Base-by-base conservation (phyloP, 2,888 invertebrate species). In the Macrosiphum euphorbiae region DNA sequence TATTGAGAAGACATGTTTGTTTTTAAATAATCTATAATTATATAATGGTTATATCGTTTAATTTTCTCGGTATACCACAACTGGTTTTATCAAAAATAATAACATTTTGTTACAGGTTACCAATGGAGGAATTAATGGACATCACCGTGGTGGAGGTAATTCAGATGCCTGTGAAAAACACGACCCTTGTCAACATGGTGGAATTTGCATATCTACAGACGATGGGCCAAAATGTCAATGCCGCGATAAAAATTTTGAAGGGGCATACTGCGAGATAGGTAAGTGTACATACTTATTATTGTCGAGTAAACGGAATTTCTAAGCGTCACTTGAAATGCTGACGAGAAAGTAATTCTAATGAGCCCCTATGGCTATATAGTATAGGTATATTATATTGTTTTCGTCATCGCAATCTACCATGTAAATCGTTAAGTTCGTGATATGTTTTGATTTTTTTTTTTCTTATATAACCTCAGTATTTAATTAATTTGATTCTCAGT, bases 151-250 rank as follows among this genome's bases (percentile, higher is more conserved):
- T 24, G 67, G 52, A 35, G 87, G 88, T 20, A 58, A 84, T 86
- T 58, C 98, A 94, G 98, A 98, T 95, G 98, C 98, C 7, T 98
- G 98, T 95, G 98, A 98, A 96, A 97, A 98, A 1, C 97, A 98
- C 93, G 98, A 99, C 96, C 99, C 98, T 0, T 99, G 99, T 96
- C 98, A 98, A 96, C 98, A 99, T 95, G 98, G 98, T 8, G 99
- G 99, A 35, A 98, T 98, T 95, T 99, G 99, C 96, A 98, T 99
- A 96, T 98, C 98, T 95, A 99, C 99, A 8, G 99, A 99, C 96
- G 98, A 98, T 95, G 99, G 99, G 44, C 98, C 99, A 88, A 97
- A 98, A 95, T 99, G 99, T 96, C 99, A 99, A 96, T 99, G 99
- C 96, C 97, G 98, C 58, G 98, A 98, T 95, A 97, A 98, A 44